phyloP scores from a whole-genome alignment of 2,797 vertebrate species.

The Rallus crepitans region DNA sequence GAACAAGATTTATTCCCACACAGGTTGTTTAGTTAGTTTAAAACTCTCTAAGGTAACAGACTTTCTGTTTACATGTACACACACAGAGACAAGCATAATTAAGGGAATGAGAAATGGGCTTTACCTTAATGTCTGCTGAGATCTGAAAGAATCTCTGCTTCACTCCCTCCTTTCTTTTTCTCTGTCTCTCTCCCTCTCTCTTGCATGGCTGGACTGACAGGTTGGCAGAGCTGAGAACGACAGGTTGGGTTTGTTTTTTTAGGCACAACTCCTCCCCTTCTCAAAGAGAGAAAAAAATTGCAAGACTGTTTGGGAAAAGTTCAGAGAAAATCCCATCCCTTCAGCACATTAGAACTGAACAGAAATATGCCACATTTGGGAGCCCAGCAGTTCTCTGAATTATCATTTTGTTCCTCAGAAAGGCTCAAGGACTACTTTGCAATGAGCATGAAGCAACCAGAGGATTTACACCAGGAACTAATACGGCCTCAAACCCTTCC shows the following conservation, averaged over 20 bases:
- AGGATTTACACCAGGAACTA: not conserved
- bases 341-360: not conserved
- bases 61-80: not conserved
- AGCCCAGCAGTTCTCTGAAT: not conserved
- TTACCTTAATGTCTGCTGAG: constrained; percentile 59
- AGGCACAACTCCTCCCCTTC: constrained; percentile 66
- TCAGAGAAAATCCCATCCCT: constrained; percentile 57
- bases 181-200: constrained; percentile 53
- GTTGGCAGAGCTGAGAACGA: constrained; percentile 67
- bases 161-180: constrained; percentile 37
- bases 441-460: not conserved
- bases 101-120: constrained; percentile 17
- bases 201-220: constrained; percentile 73
- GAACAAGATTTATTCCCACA: not conserved
- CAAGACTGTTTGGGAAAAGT: constrained; percentile 46
- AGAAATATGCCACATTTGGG: not conserved
- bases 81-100: not conserved
- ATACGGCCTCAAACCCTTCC: not conserved
- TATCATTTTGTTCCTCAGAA: not conserved
- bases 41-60: constrained; percentile 10
- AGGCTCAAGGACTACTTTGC: not conserved
- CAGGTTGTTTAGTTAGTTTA: not conserved
- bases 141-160: constrained; percentile 29
- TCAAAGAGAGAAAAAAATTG: constrained; percentile 39
- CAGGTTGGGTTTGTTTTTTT: constrained; percentile 75